These are phyloP conservation scores for Diaphora mendica DNA, from an alignment of 2,888 invertebrate genomes.

Conservation along the genomic window DNA sequence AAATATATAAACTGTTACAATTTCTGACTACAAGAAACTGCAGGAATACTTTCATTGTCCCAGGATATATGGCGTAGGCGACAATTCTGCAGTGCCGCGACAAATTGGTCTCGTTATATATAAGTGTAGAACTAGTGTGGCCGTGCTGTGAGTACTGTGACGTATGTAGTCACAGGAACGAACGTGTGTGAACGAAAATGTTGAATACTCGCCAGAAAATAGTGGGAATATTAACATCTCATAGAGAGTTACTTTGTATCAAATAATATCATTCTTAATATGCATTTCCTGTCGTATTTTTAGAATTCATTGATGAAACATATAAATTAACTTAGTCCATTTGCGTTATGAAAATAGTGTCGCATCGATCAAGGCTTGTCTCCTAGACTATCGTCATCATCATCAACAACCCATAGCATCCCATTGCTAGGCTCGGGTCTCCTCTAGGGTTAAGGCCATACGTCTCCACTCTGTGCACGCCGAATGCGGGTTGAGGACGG, in stretches of 20 bases:
- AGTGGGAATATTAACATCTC: background rate
- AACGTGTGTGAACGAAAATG: background rate
- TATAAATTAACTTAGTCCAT: too few relatives aligned
- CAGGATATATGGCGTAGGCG: conserved; percentile 33
- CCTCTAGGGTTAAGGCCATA: too few relatives aligned
- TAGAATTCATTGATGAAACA: too few relatives aligned
- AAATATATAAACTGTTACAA: conserved; percentile 8
- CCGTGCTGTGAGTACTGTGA: conserved; percentile 23
- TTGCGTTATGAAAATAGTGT: too few relatives aligned
- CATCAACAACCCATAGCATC: too few relatives aligned
- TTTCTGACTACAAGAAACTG: conserved; percentile 16
- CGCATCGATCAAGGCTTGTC: too few relatives aligned
- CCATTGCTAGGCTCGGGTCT: too few relatives aligned
- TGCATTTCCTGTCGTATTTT: too few relatives aligned
- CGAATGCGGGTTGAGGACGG: too few relatives aligned
- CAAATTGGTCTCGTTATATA: conserved; percentile 62
- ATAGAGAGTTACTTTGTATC: background rate
- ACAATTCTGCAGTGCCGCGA: conserved; percentile 55
- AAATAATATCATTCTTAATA: too few relatives aligned
- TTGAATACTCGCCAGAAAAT: background rate
- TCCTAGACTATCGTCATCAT: too few relatives aligned
- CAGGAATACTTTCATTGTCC: conserved; percentile 43
- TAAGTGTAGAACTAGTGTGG: conserved; percentile 32
- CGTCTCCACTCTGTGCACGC: too few relatives aligned
- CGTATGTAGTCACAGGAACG: conserved; percentile 6